These are phyloP conservation scores for Himalopsyche anomala DNA, from an alignment of 2,888 invertebrate genomes.

Conservation along the genomic window DNA sequence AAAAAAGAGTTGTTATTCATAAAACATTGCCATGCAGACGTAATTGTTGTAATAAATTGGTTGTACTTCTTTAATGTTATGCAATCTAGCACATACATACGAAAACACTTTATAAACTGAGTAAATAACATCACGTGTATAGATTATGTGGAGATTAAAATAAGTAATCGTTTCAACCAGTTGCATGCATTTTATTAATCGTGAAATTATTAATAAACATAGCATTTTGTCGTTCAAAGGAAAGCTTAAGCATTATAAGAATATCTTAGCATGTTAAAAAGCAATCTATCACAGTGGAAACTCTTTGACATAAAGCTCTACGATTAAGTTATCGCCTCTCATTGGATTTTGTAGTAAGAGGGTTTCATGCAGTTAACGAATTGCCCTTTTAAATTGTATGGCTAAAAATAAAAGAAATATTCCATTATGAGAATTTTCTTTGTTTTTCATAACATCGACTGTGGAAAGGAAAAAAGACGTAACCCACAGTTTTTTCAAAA, in stretches of 20 bases:
- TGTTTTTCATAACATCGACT: too few species aligned
- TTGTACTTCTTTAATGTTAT: too few species aligned
- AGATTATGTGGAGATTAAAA: conserved; percentile 4
- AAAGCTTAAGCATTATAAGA: background rate
- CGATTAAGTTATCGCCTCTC: conserved; percentile 9
- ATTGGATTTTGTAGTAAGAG: background rate
- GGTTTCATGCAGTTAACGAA: background rate
- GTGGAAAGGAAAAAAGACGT: too few species aligned
- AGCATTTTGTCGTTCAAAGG: background rate
- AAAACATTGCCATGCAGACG: too few species aligned
- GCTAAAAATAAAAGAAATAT: too few species aligned
- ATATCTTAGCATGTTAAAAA: background rate
- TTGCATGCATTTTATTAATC: background rate
- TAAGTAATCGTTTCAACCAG: background rate
- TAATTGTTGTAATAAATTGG: too few species aligned
- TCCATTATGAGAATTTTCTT: too few species aligned
- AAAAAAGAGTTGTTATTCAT: too few species aligned
- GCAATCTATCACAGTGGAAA: background rate
- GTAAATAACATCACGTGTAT: background rate
- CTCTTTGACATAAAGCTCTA: background rate
- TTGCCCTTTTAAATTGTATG: background rate
- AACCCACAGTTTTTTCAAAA: too few species aligned
- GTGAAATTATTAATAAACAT: background rate
- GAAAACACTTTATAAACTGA: background rate
- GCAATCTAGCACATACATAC: too few species aligned